A percentile compares a stretch with the other conserved stretches of the same genome.
These are phyloP conservation scores for Microplitis deprimator DNA, from an alignment of 2,888 invertebrate species.

Conservation along the genomic window DNA sequence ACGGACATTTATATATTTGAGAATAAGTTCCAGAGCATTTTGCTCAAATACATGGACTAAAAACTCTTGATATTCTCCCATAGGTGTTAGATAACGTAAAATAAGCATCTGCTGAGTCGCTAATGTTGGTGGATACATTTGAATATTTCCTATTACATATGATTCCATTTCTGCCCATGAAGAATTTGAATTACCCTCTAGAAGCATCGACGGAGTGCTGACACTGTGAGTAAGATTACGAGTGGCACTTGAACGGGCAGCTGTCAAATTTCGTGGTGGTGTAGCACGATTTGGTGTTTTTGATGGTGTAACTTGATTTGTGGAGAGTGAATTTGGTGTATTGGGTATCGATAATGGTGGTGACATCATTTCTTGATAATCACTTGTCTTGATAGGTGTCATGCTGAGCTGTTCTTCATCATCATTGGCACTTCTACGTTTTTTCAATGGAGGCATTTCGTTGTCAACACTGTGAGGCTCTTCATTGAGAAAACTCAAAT, in stretches of 20 bases:
- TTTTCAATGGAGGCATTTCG: slow-evolving; percentile 61
- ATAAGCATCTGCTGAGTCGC: slow-evolving; percentile 94
- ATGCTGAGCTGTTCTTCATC: slow-evolving; percentile 49
- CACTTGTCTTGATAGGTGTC: slow-evolving; percentile 58
- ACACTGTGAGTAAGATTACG: slow-evolving; percentile 45
- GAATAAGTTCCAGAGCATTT: slow-evolving; percentile 90
- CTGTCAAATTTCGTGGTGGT: slow-evolving; percentile 45
- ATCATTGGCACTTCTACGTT: slow-evolving; percentile 50
- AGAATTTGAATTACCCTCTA: slow-evolving; percentile 77
- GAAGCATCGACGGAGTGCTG: slow-evolving; percentile 48
- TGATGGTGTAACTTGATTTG: slow-evolving; percentile 53
- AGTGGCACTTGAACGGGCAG: slow-evolving; percentile 46
- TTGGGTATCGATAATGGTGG: slow-evolving; percentile 66
- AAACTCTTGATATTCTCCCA: slow-evolving; percentile 99
- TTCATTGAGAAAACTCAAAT: slow-evolving; percentile 55
- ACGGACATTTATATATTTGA: slow-evolving; percentile 90
- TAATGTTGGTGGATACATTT: slow-evolving; percentile 89
- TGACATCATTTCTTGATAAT: slow-evolving; percentile 68
- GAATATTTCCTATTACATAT: slow-evolving; percentile 90
- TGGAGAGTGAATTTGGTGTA: slow-evolving; percentile 49
- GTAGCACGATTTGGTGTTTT: slow-evolving; percentile 48
- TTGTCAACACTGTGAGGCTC: slow-evolving; percentile 54
- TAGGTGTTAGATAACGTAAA: slow-evolving; percentile 92
- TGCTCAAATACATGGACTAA: slow-evolving; percentile 94
- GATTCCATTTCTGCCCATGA: slow-evolving; percentile 94